Evolutionary conservation across 2,797 vertebrate genomes (phyloP).

Genomic region (Sebastes itinus): DNA sequence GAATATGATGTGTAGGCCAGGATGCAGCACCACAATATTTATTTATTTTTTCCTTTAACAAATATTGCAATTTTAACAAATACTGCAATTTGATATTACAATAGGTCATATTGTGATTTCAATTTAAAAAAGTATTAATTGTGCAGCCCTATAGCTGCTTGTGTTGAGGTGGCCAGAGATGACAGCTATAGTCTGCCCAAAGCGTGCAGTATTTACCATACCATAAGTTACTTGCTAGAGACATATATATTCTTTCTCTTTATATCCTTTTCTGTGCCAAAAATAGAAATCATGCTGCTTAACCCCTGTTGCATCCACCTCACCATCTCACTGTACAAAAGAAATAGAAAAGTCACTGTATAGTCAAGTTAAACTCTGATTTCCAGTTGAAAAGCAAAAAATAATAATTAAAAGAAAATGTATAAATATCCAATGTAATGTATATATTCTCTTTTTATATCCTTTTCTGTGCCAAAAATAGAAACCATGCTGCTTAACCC

Average conservation of each 20-base stretch:
- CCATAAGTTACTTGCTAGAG: too few relatives aligned
- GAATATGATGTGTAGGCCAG: too few relatives aligned
- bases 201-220: background rate
- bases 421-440: background rate
- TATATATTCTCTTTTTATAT: background rate
- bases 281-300: background rate
- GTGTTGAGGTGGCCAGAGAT: background rate
- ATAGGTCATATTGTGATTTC: too few relatives aligned
- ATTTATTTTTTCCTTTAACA: too few relatives aligned
- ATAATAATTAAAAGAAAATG: too few relatives aligned
- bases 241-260: background rate
- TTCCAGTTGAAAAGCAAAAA: background rate
- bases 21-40: too few relatives aligned
- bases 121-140: too few relatives aligned
- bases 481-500: background rate
- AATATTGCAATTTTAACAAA: too few relatives aligned
- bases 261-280: background rate
- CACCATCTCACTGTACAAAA: background rate
- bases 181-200: background rate
- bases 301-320: background rate
- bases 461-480: background rate
- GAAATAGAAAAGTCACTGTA: background rate
- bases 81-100: too few relatives aligned
- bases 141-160: background rate
- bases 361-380: background rate